Percentiles rank a stretch among this genome's conserved stretches.
phyloP scores from a whole-genome alignment of 1,140 invertebrate genomes.

The Drosophila nikananu region DNA sequence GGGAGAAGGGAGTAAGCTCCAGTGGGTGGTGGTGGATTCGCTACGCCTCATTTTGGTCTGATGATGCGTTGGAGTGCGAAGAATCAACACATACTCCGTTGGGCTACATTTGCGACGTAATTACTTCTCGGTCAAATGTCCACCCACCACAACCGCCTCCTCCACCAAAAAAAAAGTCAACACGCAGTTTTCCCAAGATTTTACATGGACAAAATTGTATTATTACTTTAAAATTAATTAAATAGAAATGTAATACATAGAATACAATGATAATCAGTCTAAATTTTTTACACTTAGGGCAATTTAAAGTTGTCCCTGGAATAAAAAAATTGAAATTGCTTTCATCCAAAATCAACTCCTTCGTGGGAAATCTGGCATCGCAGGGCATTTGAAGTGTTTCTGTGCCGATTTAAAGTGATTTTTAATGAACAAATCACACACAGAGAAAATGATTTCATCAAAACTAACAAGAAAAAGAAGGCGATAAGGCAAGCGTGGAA shows the following conservation, averaged over 20 bases:
- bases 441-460: constrained; percentile 55
- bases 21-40: constrained; percentile 11
- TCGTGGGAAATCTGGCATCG: constrained; percentile 18
- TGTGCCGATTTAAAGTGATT: constrained; percentile 43
- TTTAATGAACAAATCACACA: constrained; percentile 63
- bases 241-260: no score
- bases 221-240: no score
- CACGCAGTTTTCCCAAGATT: neutral
- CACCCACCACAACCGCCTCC: neutral
- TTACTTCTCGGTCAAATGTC: constrained; percentile 22
- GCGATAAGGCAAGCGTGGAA: constrained; percentile 56
- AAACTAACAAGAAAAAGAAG: constrained; percentile 13
- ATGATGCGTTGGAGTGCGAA: constrained; percentile 42
- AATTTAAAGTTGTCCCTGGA: neutral
- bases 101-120: constrained; percentile 19
- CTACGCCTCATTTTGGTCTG: constrained; percentile 22
- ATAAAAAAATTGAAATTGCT: neutral
- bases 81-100: constrained; percentile 40
- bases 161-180: neutral
- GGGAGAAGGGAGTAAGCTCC: neutral
- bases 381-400: constrained; percentile 5
- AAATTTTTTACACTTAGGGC: neutral
- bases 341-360: neutral
- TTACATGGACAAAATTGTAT: neutral
- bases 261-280: no score